Percentiles rank a stretch among this genome's conserved stretches.
phyloP scores from a whole-genome alignment of 2,888 invertebrate genomes.

The Eumerus sabulonum region DNA sequence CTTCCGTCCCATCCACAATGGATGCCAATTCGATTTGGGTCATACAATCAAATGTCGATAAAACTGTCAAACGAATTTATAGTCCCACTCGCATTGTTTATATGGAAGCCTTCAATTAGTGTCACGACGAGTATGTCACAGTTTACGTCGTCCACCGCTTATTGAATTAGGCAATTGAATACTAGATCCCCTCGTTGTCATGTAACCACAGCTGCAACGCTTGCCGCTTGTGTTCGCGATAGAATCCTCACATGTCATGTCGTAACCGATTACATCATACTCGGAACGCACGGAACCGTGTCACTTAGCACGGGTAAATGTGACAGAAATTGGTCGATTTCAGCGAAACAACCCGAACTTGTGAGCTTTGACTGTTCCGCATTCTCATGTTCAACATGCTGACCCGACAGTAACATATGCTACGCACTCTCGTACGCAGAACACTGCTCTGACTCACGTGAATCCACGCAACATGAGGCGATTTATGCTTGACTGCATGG shows the following conservation, averaged over 20 bases:
- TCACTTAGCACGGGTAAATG: constrained; percentile 6
- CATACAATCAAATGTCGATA: constrained; percentile 51
- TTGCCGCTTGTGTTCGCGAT: neutral
- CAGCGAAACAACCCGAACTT: constrained; percentile 11
- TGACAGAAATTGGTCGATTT: constrained; percentile 18
- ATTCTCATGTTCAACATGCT: constrained; percentile 43
- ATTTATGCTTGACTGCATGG: no score
- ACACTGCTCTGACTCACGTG: no score
- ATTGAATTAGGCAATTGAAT: constrained; percentile 54
- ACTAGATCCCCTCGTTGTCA: constrained; percentile 27
- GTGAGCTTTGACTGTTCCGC: constrained; percentile 37
- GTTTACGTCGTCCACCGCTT: constrained; percentile 15
- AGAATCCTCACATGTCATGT: constrained; percentile 39
- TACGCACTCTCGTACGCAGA: no score
- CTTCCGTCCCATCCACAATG: no score
- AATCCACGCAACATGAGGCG: no score
- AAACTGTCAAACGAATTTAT: constrained; percentile 48
- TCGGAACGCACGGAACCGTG: constrained; percentile 13
- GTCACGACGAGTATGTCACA: constrained; percentile 24
- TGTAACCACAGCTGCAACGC: neutral
- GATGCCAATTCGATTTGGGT: neutral
- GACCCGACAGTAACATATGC: constrained; percentile 27
- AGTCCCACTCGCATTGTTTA: constrained; percentile 23
- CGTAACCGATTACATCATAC: constrained; percentile 36
- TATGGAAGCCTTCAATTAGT: constrained; percentile 45